Percentiles rank a stretch among this genome's conserved stretches.
Evolutionary conservation across 2,888 invertebrate species (phyloP).

Genomic region (Zaprionus lineosus): DNA sequence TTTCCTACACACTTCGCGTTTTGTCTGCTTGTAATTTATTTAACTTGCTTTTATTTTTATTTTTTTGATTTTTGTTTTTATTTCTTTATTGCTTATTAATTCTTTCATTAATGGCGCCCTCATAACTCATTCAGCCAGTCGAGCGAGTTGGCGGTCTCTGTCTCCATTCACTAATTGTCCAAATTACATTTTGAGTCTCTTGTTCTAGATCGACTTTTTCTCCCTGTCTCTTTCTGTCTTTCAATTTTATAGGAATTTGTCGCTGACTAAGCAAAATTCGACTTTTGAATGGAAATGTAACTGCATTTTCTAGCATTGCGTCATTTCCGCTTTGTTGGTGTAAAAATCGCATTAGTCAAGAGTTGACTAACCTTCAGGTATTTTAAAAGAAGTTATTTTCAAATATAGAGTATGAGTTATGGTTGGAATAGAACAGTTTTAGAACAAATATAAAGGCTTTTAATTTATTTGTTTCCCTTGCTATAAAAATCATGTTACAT

Average conservation of each 20-base stretch:
- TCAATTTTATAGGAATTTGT: conserved; percentile 52
- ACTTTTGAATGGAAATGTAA: conserved; percentile 23
- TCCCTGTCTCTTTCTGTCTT: conserved; percentile 9
- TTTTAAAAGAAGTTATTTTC: too few relatives aligned
- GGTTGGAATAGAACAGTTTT: too few relatives aligned
- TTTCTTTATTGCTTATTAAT: conserved; percentile 56
- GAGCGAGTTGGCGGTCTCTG: conserved; percentile 42
- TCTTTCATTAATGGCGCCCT: conserved; percentile 58
- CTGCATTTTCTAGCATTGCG: conserved; percentile 44
- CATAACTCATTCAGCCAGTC: conserved; percentile 61
- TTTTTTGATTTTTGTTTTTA: conserved; percentile 17
- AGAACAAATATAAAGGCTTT: not conserved
- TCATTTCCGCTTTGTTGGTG: conserved; percentile 63
- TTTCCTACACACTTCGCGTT: conserved; percentile 66
- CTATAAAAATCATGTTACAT: too few relatives aligned
- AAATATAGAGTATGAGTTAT: too few relatives aligned
- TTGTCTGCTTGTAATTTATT: conserved; percentile 33
- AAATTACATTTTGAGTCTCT: conserved; percentile 51
- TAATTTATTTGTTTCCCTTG: not conserved
- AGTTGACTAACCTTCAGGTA: too few relatives aligned
- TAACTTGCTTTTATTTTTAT: conserved; percentile 27
- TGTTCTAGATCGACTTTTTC: conserved; percentile 1
- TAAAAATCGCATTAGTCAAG: too few relatives aligned
- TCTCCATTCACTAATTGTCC: conserved; percentile 48
- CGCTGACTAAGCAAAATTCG: conserved; percentile 51